Percentiles rank a stretch among this genome's conserved stretches.
Evolutionary conservation across 2,888 invertebrate species (phyloP).

Genomic region (Apoderus coryli): DNA sequence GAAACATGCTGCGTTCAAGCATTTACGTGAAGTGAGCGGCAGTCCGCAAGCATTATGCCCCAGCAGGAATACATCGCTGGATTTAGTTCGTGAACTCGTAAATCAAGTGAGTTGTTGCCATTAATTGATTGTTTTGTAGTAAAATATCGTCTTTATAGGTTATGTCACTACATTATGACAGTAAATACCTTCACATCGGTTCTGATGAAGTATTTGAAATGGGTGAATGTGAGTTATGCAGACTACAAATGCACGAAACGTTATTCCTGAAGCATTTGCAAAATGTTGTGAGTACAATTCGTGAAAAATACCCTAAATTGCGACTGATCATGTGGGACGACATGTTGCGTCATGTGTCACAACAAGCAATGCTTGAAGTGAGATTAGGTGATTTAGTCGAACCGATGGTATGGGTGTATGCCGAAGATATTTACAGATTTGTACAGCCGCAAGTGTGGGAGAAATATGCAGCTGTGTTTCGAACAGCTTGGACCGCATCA

Average conservation of each 20-base stretch:
- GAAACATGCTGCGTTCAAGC: slow-evolving; percentile 46
- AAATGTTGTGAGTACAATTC: slow-evolving; percentile 43
- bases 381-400: slow-evolving; percentile 53
- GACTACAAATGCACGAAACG: slow-evolving; percentile 36
- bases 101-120: slow-evolving; percentile 43
- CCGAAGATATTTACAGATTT: slow-evolving; percentile 47
- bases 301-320: slow-evolving; percentile 40
- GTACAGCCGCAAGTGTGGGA: slow-evolving; percentile 44
- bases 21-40: slow-evolving; percentile 49
- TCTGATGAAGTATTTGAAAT: slow-evolving; percentile 62
- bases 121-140: not conserved
- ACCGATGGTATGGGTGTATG: slow-evolving; percentile 73
- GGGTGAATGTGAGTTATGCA: slow-evolving; percentile 49
- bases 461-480: slow-evolving; percentile 50
- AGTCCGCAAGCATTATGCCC: slow-evolving; percentile 62
- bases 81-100: slow-evolving; percentile 50
- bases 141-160: slow-evolving; percentile 21
- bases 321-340: slow-evolving; percentile 67
- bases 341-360: slow-evolving; percentile 53
- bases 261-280: slow-evolving; percentile 49
- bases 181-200: slow-evolving; percentile 51
- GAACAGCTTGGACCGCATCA: slow-evolving; percentile 56
- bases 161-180: slow-evolving; percentile 26
- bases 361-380: slow-evolving; percentile 43
- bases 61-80: slow-evolving; percentile 44